Evolutionary conservation across 2,888 invertebrate genomes (phyloP).

Genomic region (Patella pellucida): DNA sequence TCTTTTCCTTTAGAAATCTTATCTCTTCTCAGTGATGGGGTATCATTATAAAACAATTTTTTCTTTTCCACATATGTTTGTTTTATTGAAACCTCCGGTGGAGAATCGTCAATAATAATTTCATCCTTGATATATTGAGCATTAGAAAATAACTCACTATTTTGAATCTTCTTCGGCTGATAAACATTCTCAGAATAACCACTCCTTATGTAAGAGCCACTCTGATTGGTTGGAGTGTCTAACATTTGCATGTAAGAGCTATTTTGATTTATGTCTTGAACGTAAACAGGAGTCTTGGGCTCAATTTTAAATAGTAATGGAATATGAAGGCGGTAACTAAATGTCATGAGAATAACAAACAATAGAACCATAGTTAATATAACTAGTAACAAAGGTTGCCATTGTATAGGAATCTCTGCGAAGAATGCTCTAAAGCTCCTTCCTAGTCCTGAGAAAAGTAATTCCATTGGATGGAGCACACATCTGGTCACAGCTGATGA

Average conservation of each 20-base stretch:
- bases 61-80: too few relatives aligned
- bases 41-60: too few relatives aligned
- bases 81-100: too few relatives aligned
- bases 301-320: slow-evolving; percentile 56
- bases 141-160: too few relatives aligned
- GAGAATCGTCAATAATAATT: too few relatives aligned
- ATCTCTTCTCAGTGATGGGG: too few relatives aligned
- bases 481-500: slow-evolving; percentile 54
- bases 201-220: too few relatives aligned
- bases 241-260: not conserved
- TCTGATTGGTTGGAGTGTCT: too few relatives aligned
- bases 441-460: slow-evolving; percentile 49
- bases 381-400: slow-evolving; percentile 59
- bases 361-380: slow-evolving; percentile 34
- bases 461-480: slow-evolving; percentile 53
- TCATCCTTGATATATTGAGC: too few relatives aligned
- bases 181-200: too few relatives aligned
- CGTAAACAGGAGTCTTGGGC: slow-evolving; percentile 48
- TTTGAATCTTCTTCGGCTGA: too few relatives aligned
- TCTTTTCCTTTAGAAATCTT: too few relatives aligned
- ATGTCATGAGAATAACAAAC: slow-evolving; percentile 48
- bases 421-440: slow-evolving; percentile 53
- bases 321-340: slow-evolving; percentile 50
- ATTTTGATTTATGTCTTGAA: not conserved
- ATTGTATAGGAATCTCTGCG: slow-evolving; percentile 58